These are phyloP conservation scores for Rhagoletis pomonella DNA, from an alignment of 1,140 invertebrate species.

Conservation along the genomic window DNA sequence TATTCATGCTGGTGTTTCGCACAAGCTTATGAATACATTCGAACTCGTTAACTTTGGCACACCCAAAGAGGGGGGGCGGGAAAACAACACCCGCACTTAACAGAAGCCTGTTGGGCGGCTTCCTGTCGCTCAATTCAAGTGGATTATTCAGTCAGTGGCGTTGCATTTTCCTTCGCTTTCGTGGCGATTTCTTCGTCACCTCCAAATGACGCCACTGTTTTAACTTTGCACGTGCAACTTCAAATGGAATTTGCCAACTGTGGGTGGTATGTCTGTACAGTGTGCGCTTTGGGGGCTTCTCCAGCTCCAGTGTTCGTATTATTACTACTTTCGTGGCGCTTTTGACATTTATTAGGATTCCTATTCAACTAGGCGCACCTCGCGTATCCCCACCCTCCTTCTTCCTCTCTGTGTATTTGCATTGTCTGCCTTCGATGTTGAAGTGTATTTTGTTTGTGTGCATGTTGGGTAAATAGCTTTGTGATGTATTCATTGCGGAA, in stretches of 20 bases:
- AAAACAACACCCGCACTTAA: neutral
- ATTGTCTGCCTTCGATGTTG: neutral
- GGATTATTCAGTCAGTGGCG: conserved; percentile 49
- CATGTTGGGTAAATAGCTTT: neutral
- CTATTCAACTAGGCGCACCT: neutral
- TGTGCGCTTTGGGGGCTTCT: neutral
- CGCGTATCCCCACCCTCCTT: neutral
- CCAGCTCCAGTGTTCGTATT: neutral
- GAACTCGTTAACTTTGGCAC: conserved; percentile 71
- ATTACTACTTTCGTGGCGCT: conserved; percentile 1
- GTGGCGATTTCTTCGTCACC: neutral
- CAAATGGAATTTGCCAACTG: conserved; percentile 66
- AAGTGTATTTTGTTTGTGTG: neutral
- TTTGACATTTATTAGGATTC: conserved; percentile 50
- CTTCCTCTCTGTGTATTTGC: neutral
- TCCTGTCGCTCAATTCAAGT: conserved; percentile 21
- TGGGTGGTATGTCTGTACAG: neutral
- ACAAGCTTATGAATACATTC: conserved; percentile 71
- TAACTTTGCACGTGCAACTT: conserved; percentile 70
- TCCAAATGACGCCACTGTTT: conserved; percentile 43
- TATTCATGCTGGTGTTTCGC: conserved; percentile 57
- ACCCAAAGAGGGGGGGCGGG: conserved; percentile 58
- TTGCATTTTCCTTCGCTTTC: neutral
- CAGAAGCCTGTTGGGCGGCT: conserved; percentile 58
- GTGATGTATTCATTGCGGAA: neutral